These are phyloP conservation scores for Enoplosus armatus DNA, from an alignment of 2,797 vertebrate species.

Conservation along the genomic window DNA sequence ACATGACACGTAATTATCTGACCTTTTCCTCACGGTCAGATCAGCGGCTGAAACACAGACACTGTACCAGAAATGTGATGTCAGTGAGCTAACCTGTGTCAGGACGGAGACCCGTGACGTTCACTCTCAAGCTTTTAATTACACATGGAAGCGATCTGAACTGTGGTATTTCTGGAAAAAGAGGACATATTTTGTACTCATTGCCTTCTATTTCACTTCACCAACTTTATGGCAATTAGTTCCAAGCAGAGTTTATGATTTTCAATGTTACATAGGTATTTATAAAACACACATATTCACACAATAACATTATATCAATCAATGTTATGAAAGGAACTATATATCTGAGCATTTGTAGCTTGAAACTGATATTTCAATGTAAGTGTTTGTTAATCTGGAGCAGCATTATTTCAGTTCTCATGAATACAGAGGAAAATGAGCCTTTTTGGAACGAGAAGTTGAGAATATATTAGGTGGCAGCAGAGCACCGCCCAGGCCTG, in stretches of 20 bases:
- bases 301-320: too few relatives aligned
- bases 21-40: constrained; percentile 47
- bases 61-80: constrained; percentile 17
- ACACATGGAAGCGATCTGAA: constrained; percentile 8
- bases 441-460: constrained; percentile 8
- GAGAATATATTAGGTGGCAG: constrained; percentile 1
- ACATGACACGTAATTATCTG: constrained; percentile 39
- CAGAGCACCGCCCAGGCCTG: neutral
- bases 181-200: neutral
- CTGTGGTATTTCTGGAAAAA: neutral
- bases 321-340: neutral
- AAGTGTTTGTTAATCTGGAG: neutral
- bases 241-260: neutral
- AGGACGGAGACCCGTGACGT: neutral
- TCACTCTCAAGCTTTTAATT: constrained; percentile 27
- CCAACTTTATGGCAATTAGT: too few relatives aligned
- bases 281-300: too few relatives aligned
- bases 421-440: constrained; percentile 2
- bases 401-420: neutral
- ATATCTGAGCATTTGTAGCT: neutral
- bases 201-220: neutral
- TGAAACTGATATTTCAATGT: neutral
- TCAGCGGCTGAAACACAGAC: constrained; percentile 18
- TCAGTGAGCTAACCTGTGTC: constrained; percentile 36
- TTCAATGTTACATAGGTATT: neutral